A percentile compares a stretch with the other conserved stretches of the same genome.
phyloP scores from a whole-genome alignment of 2,888 invertebrate genomes.

The Eupeodes luniger region DNA sequence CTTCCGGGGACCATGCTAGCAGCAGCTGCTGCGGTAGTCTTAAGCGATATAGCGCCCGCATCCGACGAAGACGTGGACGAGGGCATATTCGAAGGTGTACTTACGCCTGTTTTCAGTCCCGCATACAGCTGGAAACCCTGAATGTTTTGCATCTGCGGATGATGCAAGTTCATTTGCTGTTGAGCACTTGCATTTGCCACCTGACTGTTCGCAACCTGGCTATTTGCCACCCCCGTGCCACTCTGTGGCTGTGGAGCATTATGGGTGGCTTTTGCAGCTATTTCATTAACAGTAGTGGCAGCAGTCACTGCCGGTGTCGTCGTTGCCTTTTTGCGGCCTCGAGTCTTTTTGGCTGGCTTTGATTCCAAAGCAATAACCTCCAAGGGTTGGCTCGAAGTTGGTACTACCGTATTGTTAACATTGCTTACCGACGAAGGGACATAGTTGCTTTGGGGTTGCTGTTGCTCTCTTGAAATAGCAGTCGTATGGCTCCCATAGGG shows the following conservation, averaged over 20 bases:
- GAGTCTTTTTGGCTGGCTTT: slow-evolving; percentile 62
- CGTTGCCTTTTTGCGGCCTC: slow-evolving; percentile 60
- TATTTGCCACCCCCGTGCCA: slow-evolving; percentile 47
- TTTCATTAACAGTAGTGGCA: slow-evolving; percentile 62
- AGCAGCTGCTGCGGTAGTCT: slow-evolving; percentile 85
- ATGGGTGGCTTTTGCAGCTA: slow-evolving; percentile 76
- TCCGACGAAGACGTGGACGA: slow-evolving; percentile 77
- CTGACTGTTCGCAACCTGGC: slow-evolving; percentile 19
- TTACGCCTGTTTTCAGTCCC: slow-evolving; percentile 85
- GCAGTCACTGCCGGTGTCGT: slow-evolving; percentile 55
- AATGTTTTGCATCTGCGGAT: slow-evolving; percentile 79
- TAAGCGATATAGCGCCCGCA: slow-evolving; percentile 85
- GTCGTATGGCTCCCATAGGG: slow-evolving; percentile 66
- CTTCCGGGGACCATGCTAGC: slow-evolving; percentile 91
- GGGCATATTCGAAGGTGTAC: slow-evolving; percentile 77
- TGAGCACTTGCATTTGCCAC: slow-evolving; percentile 59
- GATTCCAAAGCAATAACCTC: slow-evolving; percentile 74
- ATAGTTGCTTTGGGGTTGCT: slow-evolving; percentile 71
- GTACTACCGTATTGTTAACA: slow-evolving; percentile 27
- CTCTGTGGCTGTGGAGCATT: slow-evolving; percentile 67
- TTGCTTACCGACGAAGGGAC: slow-evolving; percentile 54
- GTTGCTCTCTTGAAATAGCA: slow-evolving; percentile 73
- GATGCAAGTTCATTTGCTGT: slow-evolving; percentile 78
- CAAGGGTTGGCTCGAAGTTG: slow-evolving; percentile 77
- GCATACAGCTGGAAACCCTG: slow-evolving; percentile 87